phyloP scores from a whole-genome alignment of 2,888 invertebrate genomes.

The Cephalotes varians region DNA sequence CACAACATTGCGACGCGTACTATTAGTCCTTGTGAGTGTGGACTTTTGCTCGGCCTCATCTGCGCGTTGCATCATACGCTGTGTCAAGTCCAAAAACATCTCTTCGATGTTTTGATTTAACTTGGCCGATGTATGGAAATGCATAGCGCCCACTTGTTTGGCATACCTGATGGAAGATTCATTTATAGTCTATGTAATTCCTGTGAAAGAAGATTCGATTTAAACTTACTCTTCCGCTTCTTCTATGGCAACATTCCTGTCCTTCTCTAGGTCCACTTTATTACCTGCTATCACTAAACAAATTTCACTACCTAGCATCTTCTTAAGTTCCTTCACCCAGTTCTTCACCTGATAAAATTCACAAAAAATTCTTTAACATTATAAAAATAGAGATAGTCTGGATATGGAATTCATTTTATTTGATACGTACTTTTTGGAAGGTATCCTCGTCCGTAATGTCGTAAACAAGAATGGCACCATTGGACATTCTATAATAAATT shows the following conservation, averaged over 20 bases:
- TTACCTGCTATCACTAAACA: conserved; percentile 98
- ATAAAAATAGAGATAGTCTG: not conserved
- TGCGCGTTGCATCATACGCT: conserved; percentile 89
- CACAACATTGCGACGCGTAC: conserved; percentile 85
- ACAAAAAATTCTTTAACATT: not conserved
- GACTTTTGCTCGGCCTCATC: conserved; percentile 81
- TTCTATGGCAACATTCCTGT: conserved; percentile 93
- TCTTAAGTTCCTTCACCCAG: conserved; percentile 99
- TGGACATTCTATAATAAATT: conserved; percentile 98
- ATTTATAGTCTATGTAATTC: not conserved
- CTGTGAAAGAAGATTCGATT: not conserved
- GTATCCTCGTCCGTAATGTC: conserved; percentile 99
- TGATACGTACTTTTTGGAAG: conserved; percentile 92
- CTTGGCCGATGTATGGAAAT: conserved; percentile 98
- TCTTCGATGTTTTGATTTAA: conserved; percentile 96
- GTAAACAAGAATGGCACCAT: conserved; percentile 98
- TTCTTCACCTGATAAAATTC: conserved; percentile 92
- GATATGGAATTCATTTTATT: not conserved
- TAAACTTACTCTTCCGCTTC: conserved; percentile 93
- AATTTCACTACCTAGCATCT: conserved; percentile 97
- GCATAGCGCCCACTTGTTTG: conserved; percentile 95
- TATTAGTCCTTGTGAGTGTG: conserved; percentile 84
- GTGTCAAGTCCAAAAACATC: conserved; percentile 94
- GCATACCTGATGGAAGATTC: conserved; percentile 90
- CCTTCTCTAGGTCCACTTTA: conserved; percentile 97